Conservation (phyloP, 2,888 invertebrate genomes). For the Antitype chi region DNA sequence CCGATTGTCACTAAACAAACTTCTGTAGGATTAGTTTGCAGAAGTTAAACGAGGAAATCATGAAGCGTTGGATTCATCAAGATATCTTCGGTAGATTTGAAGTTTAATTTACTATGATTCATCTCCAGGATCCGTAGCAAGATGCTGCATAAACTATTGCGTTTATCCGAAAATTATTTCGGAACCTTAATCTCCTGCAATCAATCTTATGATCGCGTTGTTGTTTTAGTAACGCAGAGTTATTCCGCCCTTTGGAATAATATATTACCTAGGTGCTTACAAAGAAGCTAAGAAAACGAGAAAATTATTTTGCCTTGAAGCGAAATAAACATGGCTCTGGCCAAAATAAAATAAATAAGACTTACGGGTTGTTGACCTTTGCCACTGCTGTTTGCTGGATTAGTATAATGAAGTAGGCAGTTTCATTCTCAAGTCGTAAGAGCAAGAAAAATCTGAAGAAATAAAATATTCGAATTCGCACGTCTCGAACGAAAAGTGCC, state of each 20-base stretch:
- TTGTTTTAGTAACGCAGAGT: constrained; percentile 35
- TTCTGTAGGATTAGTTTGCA: constrained; percentile 57
- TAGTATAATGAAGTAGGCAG: not conserved
- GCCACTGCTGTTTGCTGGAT: not conserved
- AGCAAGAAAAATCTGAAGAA: not conserved
- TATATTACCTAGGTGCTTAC: constrained; percentile 26
- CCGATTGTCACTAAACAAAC: constrained; percentile 61
- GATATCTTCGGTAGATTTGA: not conserved
- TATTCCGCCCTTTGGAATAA: constrained; percentile 42
- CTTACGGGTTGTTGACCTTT: constrained; percentile 24
- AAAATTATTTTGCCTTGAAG: constrained; percentile 42
- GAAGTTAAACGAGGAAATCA: constrained; percentile 62
- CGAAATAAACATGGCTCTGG: constrained; percentile 39
- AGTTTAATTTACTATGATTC: constrained; percentile 21
- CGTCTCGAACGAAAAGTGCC: not conserved
- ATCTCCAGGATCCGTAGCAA: constrained; percentile 2
- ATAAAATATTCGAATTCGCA: constrained; percentile 6
- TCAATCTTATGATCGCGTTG: constrained; percentile 38
- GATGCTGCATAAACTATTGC: not conserved
- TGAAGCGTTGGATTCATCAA: constrained; percentile 49
- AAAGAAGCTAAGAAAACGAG: constrained; percentile 36
- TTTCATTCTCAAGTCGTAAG: not conserved
- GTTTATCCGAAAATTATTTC: not conserved
- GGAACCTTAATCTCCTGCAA: constrained; percentile 4
- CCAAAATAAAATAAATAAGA: constrained; percentile 28